Conservation (phyloP, 2,113 vertebrate genomes). For the Aythya baeri region DNA sequence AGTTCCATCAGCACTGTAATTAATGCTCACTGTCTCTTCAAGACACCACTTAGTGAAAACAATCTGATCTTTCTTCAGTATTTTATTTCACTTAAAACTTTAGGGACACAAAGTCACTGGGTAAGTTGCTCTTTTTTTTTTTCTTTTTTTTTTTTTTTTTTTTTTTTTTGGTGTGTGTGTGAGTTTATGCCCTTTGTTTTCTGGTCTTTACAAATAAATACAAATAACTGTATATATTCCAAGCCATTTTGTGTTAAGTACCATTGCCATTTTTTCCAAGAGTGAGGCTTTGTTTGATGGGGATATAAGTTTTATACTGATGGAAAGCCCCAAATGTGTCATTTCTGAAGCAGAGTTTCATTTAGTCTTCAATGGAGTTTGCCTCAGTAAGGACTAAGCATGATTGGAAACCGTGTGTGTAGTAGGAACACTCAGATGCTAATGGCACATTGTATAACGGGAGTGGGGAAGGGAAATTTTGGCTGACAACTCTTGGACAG, state of each 20-base stretch:
- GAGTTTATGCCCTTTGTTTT: neutral
- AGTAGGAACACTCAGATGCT: neutral
- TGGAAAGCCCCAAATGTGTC: neutral
- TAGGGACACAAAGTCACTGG: neutral
- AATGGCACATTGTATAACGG: neutral
- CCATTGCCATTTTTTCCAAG: neutral
- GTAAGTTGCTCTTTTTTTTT: neutral
- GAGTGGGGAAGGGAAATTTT: neutral
- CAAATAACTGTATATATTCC: neutral
- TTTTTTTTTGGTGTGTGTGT: neutral
- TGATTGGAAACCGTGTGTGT: neutral
- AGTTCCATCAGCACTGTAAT: neutral
- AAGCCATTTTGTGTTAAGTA: neutral
- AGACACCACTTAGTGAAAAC: neutral
- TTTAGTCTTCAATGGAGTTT: neutral
- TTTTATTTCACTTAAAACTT: neutral
- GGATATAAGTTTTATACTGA: fast-evolving
- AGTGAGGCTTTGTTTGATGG: neutral
- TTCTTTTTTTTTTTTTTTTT: neutral
- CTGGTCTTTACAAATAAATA: neutral
- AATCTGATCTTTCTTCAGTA: neutral
- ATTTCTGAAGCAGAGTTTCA: neutral
- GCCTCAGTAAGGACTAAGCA: neutral
- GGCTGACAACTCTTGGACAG: neutral
- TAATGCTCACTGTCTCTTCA: neutral